Conservation (phyloP, 2,888 invertebrate species). For the Tenodera sinensis region DNA sequence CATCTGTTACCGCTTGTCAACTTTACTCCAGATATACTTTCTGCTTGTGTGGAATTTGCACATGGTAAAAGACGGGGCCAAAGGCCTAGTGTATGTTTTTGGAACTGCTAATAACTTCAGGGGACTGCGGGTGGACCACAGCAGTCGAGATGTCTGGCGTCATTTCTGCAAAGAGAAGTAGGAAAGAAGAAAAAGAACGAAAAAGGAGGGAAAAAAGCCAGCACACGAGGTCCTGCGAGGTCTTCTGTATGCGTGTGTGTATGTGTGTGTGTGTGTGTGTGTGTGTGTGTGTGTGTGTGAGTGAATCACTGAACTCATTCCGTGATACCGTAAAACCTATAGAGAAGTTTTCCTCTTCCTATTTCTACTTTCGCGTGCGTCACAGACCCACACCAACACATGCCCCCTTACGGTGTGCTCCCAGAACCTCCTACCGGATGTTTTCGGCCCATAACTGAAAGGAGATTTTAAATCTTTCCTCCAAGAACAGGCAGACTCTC, state of each 20-base stretch:
- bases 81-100: background rate
- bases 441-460: background rate
- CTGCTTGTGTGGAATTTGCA: too few relatives aligned
- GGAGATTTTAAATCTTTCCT: background rate
- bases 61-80: too few relatives aligned
- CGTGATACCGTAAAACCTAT: background rate
- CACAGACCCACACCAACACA: background rate
- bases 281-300: background rate
- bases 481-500: background rate
- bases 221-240: background rate
- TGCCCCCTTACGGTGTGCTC: background rate
- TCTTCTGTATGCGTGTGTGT: background rate
- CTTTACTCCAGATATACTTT: too few relatives aligned
- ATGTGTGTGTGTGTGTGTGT: background rate
- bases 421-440: background rate
- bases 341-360: background rate
- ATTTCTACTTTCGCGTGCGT: background rate
- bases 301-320: background rate
- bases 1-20: too few relatives aligned
- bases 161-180: background rate
- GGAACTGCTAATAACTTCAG: background rate
- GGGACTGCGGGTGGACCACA: constrained; percentile 1
- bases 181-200: background rate
- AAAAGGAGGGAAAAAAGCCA: background rate
- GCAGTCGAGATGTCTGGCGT: constrained; percentile 13